Conservation (phyloP, 2,888 invertebrate species). For the Rhingia rostrata region DNA sequence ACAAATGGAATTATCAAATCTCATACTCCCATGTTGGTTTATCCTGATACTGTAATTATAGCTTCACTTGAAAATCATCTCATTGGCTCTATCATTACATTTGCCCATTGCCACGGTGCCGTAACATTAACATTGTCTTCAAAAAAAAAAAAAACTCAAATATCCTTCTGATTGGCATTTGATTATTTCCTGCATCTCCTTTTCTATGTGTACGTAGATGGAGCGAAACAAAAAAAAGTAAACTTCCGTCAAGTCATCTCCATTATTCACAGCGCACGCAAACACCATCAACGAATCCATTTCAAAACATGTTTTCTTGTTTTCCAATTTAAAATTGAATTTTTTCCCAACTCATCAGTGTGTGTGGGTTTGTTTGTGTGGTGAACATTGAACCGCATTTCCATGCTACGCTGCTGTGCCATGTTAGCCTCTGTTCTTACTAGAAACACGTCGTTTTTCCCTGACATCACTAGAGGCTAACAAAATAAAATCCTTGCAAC, state of each 20-base stretch:
- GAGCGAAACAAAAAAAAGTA: background rate
- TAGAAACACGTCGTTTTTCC: conserved; percentile 24
- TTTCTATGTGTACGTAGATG: background rate
- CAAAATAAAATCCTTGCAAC: background rate
- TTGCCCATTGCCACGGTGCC: no score
- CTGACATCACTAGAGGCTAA: conserved; percentile 1
- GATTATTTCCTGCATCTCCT: conserved; percentile 27
- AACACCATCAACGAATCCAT: conserved; percentile 13
- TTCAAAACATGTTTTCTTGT: conserved; percentile 54
- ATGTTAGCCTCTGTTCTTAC: background rate
- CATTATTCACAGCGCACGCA: conserved; percentile 31
- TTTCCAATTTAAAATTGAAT: conserved; percentile 53
- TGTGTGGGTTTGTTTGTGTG: conserved; percentile 8
- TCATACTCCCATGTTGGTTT: no score
- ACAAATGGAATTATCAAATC: no score
- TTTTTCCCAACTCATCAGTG: conserved; percentile 43
- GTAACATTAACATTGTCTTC: no score
- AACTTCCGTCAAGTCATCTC: conserved; percentile 38
- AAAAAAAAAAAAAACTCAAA: background rate
- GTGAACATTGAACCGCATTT: conserved; percentile 1
- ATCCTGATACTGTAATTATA: no score
- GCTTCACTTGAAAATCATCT: no score
- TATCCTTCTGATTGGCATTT: conserved; percentile 17
- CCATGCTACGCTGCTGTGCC: background rate
- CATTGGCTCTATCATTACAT: no score